phyloP scores from a whole-genome alignment of 2,888 invertebrate species.

The Plebejus melissa region DNA sequence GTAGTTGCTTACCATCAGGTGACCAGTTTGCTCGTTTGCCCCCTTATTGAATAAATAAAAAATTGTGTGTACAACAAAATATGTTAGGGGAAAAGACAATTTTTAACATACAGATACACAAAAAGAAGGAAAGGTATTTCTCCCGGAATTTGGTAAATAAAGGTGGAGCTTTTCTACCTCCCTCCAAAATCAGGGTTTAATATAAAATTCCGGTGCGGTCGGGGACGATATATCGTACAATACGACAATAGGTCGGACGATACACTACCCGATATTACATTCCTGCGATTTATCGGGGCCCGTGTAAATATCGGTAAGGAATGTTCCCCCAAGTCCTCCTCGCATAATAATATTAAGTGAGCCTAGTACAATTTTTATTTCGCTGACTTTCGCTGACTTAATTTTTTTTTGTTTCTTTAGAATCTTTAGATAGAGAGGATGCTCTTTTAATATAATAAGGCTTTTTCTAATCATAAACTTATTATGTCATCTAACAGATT shows the following conservation, averaged over 20 bases:
- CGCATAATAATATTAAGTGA: slow-evolving; percentile 44
- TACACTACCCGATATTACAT: slow-evolving; percentile 39
- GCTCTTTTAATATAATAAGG: no score
- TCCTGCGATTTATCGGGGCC: slow-evolving; percentile 39
- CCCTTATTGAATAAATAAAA: no score
- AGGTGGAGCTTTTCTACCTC: background rate
- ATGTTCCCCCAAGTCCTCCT: slow-evolving; percentile 37
- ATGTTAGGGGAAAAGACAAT: background rate
- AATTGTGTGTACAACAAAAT: no score
- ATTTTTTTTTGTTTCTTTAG: background rate
- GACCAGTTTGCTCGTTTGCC: no score
- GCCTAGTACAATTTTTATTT: slow-evolving; percentile 35
- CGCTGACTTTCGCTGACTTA: slow-evolving; percentile 28
- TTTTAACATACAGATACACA: background rate
- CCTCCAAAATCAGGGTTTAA: slow-evolving; percentile 23
- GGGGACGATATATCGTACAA: slow-evolving; percentile 13
- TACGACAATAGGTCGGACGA: slow-evolving; percentile 15
- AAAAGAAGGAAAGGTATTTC: background rate
- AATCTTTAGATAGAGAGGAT: background rate
- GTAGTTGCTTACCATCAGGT: no score
- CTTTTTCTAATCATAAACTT: background rate
- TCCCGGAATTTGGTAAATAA: slow-evolving; percentile 4
- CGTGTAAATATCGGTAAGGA: slow-evolving; percentile 34
- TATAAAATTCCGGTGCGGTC: slow-evolving; percentile 24
- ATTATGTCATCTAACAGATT: background rate